Conservation (phyloP, 2,113 vertebrate species). For the Thamnaconus septentrionalis region DNA sequence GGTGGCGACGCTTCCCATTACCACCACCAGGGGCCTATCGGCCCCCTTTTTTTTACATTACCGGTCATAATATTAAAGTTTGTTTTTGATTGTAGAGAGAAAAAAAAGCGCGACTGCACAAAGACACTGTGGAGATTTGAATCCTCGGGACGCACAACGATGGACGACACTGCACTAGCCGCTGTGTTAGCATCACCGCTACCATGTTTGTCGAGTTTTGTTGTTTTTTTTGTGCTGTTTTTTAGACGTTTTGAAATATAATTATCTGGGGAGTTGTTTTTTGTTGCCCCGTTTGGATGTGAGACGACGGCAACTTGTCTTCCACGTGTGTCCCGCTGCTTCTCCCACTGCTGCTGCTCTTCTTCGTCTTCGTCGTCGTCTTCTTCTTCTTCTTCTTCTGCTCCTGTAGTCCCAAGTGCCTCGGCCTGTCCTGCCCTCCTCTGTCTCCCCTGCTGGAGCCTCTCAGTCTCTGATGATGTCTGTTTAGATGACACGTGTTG, state of each 20-base stretch:
- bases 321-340: constrained; percentile 24
- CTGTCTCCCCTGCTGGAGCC: constrained; percentile 2
- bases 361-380: constrained; percentile 38
- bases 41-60: too few species aligned
- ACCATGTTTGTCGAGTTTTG: constrained; percentile 9
- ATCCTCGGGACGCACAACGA: constrained; percentile 2
- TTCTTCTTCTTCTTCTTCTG: constrained; percentile 1
- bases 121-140: neutral
- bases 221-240: neutral
- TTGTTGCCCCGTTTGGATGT: constrained; percentile 5
- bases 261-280: neutral
- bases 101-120: neutral
- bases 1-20: too few species aligned
- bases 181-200: constrained; percentile 23
- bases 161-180: constrained; percentile 32
- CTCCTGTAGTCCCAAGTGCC: constrained; percentile 62
- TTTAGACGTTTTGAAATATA: constrained; percentile 48
- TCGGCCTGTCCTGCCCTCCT: constrained; percentile 11
- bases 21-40: too few species aligned
- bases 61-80: neutral
- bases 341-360: constrained; percentile 4
- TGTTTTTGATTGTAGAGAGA: constrained; percentile 16
- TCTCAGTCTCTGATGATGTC: constrained; percentile 19
- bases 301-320: constrained; percentile 25
- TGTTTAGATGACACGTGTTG: constrained; percentile 1